Evolutionary conservation across 2,113 vertebrate species (phyloP).

Genomic region (Pongo abelii): DNA sequence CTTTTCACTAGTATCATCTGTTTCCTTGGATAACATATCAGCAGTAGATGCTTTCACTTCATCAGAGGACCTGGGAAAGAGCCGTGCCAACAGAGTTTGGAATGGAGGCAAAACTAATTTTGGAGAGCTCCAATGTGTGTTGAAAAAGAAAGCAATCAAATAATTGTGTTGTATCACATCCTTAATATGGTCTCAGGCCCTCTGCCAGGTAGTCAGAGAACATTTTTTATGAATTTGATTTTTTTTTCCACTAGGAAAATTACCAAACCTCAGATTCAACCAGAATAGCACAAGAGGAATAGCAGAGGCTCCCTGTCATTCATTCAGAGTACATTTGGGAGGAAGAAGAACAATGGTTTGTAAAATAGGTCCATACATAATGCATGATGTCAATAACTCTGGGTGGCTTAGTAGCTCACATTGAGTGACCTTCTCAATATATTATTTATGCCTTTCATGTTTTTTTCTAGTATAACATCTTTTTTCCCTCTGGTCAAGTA

Average conservation of each 20-base stretch:
- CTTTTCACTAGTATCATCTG: conserved; percentile 13
- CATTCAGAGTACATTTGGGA: conserved; percentile 58
- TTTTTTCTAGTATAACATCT: conserved; percentile 64
- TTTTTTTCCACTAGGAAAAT: conserved; percentile 77
- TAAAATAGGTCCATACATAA: conserved; percentile 78
- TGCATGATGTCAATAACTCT: conserved; percentile 71
- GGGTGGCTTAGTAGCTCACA: conserved; percentile 69
- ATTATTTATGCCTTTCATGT: conserved; percentile 77
- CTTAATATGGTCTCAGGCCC: conserved; percentile 56
- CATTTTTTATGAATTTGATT: conserved; percentile 68
- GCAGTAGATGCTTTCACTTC: conserved; percentile 31
- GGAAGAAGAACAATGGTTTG: conserved; percentile 71
- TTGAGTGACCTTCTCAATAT: conserved; percentile 68
- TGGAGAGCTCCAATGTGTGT: background rate
- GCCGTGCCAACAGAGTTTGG: conserved; percentile 61
- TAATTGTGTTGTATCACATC: conserved; percentile 67
- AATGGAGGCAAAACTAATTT: conserved; percentile 58
- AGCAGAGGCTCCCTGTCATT: conserved; percentile 58
- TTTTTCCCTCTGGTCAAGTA: background rate
- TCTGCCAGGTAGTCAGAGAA: conserved; percentile 65
- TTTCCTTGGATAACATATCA: conserved; percentile 45
- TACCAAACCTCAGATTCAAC: conserved; percentile 75
- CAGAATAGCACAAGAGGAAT: conserved; percentile 62
- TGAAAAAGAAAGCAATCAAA: conserved; percentile 62
- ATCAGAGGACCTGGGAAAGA: conserved; percentile 30